These are phyloP conservation scores for Scaptomyza graminum DNA, from an alignment of 1,140 invertebrate genomes.

Conservation along the genomic window DNA sequence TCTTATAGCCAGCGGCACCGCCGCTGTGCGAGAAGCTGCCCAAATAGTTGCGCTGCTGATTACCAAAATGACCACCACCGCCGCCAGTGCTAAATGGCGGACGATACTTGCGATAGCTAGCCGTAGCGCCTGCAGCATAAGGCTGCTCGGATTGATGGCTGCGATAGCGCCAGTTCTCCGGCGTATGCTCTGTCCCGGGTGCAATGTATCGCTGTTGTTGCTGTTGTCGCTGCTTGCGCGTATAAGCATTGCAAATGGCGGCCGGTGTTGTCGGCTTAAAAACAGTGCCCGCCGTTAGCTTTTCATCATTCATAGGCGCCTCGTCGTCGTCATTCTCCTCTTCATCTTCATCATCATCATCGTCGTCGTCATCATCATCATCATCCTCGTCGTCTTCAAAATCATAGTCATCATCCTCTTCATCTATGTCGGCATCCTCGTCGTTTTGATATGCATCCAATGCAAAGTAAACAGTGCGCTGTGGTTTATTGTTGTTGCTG, in stretches of 20 bases:
- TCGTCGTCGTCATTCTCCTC: constrained; percentile 19
- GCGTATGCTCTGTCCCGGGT: constrained; percentile 27
- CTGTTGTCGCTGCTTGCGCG: constrained; percentile 65
- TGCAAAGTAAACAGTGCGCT: constrained; percentile 72
- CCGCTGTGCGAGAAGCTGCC: constrained; percentile 73
- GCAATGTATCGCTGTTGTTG: constrained; percentile 61
- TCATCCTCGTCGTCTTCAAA: constrained; percentile 46
- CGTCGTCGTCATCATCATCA: constrained; percentile 63
- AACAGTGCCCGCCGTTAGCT: background rate
- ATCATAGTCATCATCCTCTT: constrained; percentile 67
- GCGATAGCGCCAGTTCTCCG: constrained; percentile 80
- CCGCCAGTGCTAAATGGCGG: constrained; percentile 71
- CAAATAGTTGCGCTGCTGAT: constrained; percentile 78
- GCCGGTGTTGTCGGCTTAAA: constrained; percentile 41
- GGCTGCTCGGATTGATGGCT: constrained; percentile 68
- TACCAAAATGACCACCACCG: constrained; percentile 66
- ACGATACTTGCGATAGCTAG: constrained; percentile 67
- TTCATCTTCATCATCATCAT: constrained; percentile 35
- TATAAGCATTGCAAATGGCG: constrained; percentile 57
- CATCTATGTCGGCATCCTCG: constrained; percentile 72
- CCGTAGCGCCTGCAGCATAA: constrained; percentile 6
- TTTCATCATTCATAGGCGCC: background rate
- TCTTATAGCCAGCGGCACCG: constrained; percentile 62
- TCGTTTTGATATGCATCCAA: constrained; percentile 73
- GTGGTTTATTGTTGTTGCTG: constrained; percentile 47